phyloP scores from a whole-genome alignment of 2,888 invertebrate species.

The Ectemnius lituratus region DNA sequence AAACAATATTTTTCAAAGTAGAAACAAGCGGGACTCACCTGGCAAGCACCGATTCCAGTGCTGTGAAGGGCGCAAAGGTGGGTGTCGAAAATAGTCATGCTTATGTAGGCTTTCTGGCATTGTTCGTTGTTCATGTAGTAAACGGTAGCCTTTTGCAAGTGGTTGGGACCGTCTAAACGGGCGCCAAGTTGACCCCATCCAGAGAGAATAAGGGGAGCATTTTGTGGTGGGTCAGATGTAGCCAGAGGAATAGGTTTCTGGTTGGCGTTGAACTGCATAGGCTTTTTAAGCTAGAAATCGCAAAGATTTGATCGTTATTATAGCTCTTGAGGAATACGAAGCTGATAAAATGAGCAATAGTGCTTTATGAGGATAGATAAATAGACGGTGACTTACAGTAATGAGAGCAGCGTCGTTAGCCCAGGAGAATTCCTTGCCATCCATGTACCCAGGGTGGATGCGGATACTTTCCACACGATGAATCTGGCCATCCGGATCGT shows the following conservation, averaged over 20 bases:
- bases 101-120: neutral
- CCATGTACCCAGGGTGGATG: neutral
- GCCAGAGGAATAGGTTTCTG: conserved; percentile 6
- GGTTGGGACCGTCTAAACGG: neutral
- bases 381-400: conserved; percentile 1
- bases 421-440: neutral
- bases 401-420: conserved; percentile 19
- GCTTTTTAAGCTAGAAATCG: neutral
- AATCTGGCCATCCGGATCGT: neutral
- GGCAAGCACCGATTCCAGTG: conserved; percentile 4
- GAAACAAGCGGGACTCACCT: neutral
- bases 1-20: neutral
- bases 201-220: neutral
- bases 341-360: neutral
- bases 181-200: conserved; percentile 8
- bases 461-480: neutral
- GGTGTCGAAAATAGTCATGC: neutral
- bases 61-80: neutral
- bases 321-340: neutral
- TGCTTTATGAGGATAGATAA: neutral
- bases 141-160: neutral
- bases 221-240: neutral
- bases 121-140: neutral
- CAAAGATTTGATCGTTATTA: neutral
- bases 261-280: neutral